Base-by-base conservation (phyloP, 2,113 vertebrate genomes). In the Chloropsis cyanopogon region DNA sequence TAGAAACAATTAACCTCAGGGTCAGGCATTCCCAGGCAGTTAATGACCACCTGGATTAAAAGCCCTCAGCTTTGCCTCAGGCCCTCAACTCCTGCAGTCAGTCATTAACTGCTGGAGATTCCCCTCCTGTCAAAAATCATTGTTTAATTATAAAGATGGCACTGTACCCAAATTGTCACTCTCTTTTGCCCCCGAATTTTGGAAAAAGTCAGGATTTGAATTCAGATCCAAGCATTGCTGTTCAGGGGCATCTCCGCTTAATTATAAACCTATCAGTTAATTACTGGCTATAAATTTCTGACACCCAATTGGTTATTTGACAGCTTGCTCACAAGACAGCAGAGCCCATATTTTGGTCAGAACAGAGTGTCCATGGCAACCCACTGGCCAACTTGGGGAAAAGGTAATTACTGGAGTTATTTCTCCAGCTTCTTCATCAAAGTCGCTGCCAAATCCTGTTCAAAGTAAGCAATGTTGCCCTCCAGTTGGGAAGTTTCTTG, bases 41-140 rank as follows among this genome's bases (percentile, higher is more conserved):
- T 97, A 97, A 97, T 97, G 96, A 94, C 95, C 97, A 96, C 94
- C 95, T 97, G 96, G 96, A 97, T 97, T 95, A 96, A 95, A 97
- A 96, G 94, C 96, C 95, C 90, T 95, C 86, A 95, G 96, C 95
- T 91, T 95, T 96, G 96, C 97, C 96, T 95, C 82, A 90, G 96
- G 96, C 92, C 92, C 52, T 93, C 88, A 93, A 60, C 93, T 97
- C 96, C 90, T 95, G 94, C 93, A 96, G 96, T 94, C 95, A 97
- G 95, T 95, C 93, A 97, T 97, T 97, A 97, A 90, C 95, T 95
- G 95, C 95, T 88, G 92, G 95, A 97, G 93, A 97, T 95, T 95
- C 95, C 92, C 89, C 90, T 94, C 92, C 96, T 97, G 97, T 97
- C 95, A 96, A 95, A 95, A 97, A 97, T 80, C 94, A 93, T 93